phyloP scores from a whole-genome alignment of 2,797 vertebrate genomes.

The Peromyscus aztecus region DNA sequence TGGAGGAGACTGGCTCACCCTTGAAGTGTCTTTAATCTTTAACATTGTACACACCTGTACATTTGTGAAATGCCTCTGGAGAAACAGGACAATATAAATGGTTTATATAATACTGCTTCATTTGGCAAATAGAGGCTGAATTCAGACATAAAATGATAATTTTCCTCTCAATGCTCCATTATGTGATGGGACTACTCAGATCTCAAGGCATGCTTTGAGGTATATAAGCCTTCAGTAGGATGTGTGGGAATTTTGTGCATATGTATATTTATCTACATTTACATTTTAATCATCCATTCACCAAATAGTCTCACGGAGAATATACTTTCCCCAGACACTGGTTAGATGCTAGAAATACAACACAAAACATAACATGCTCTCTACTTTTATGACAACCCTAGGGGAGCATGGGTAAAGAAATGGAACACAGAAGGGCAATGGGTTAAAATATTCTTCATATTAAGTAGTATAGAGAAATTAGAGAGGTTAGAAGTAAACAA shows the following conservation, averaged over 20 bases:
- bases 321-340: background rate
- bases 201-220: conserved; percentile 10
- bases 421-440: background rate
- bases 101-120: conserved; percentile 49
- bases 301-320: background rate
- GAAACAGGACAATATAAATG: conserved; percentile 5
- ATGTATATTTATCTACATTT: background rate
- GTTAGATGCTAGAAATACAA: background rate
- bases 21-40: conserved; percentile 45
- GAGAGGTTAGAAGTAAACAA: background rate
- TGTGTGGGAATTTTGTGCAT: background rate
- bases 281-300: background rate
- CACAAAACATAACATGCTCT: background rate
- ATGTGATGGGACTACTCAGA: background rate
- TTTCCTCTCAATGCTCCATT: background rate
- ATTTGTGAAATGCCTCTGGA: conserved; percentile 11
- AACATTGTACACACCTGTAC: conserved; percentile 14
- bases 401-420: background rate
- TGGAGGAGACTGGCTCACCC: background rate
- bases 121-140: background rate
- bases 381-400: background rate
- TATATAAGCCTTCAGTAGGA: background rate
- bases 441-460: background rate
- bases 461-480: background rate
- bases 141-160: background rate